Evolutionary conservation across 1,140 invertebrate genomes (phyloP).

Genomic region (Bombus turneri): DNA sequence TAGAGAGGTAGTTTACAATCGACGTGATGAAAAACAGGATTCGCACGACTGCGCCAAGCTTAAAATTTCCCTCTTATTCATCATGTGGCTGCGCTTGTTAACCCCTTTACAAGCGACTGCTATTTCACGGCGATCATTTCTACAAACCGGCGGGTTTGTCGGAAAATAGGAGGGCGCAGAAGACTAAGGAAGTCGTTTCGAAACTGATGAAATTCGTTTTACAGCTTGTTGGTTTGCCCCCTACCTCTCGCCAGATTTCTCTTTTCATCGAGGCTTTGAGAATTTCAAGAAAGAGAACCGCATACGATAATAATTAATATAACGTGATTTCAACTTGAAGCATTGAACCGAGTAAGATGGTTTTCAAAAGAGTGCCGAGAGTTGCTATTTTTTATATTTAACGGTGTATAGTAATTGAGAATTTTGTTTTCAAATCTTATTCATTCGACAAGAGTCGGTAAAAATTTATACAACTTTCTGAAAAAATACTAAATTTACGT

Average conservation of each 20-base stretch:
- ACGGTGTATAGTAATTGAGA: too few relatives aligned
- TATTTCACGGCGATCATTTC: conserved; percentile 22
- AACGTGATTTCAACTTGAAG: not conserved
- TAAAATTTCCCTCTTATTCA: conserved; percentile 35
- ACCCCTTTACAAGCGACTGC: conserved; percentile 30
- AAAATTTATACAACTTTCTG: not conserved
- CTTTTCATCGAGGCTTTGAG: too few relatives aligned
- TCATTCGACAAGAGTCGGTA: too few relatives aligned
- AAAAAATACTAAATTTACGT: too few relatives aligned
- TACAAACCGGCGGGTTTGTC: conserved; percentile 13
- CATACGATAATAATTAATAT: not conserved
- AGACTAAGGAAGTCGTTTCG: conserved; percentile 20
- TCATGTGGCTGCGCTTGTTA: conserved; percentile 3
- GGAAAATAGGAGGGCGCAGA: not conserved
- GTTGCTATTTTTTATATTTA: too few relatives aligned
- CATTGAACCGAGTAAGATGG: not conserved
- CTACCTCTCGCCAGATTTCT: too few relatives aligned
- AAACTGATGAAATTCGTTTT: not conserved
- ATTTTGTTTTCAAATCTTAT: too few relatives aligned
- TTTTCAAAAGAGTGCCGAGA: too few relatives aligned
- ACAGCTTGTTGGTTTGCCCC: too few relatives aligned
- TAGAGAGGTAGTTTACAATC: conserved; percentile 4
- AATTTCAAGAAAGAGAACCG: too few relatives aligned
- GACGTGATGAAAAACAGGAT: not conserved
- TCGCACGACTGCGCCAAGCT: conserved; percentile 11